A percentile compares a stretch with the other conserved stretches of the same genome.
Conservation (phyloP, 2,888 invertebrate species). For the Chirona hameri region DNA sequence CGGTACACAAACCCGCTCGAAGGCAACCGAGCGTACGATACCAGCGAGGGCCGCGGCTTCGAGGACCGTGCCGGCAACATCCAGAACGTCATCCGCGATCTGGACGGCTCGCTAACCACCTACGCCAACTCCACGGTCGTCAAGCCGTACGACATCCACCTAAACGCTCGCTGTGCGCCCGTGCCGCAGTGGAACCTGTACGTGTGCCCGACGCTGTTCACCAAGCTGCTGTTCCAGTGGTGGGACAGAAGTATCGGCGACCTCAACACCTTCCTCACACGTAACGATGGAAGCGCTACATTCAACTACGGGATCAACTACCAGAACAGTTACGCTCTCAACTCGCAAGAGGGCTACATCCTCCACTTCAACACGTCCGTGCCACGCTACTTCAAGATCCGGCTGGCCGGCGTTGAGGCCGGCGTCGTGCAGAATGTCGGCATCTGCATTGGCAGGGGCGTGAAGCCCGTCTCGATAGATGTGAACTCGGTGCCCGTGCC, state of each 20-base stretch:
- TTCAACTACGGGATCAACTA: neutral
- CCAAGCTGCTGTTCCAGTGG: neutral
- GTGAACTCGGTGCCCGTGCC: neutral
- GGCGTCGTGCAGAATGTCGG: neutral
- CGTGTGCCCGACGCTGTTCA: conserved; percentile 7
- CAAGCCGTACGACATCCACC: conserved; percentile 10
- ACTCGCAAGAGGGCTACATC: conserved; percentile 9
- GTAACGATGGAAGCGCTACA: neutral
- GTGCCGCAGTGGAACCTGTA: conserved; percentile 24
- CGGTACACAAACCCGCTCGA: neutral
- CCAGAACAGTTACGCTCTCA: conserved; percentile 5
- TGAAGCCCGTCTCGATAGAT: neutral
- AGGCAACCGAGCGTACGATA: conserved; percentile 22
- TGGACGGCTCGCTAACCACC: neutral
- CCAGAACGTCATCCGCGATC: conserved; percentile 7
- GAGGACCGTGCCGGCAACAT: neutral
- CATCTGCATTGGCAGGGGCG: neutral
- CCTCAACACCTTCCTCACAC: conserved; percentile 3
- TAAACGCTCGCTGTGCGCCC: conserved; percentile 5
- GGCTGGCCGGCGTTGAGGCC: neutral
- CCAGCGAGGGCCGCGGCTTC: conserved; percentile 23
- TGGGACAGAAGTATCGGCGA: neutral
- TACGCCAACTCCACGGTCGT: neutral
- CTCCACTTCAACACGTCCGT: conserved; percentile 25
- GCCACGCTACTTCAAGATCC: neutral